Evolutionary conservation across 2,888 invertebrate genomes (phyloP), one percentile per base, ranked within the genome.

Genomic region (Agriopis leucophaearia): DNA sequence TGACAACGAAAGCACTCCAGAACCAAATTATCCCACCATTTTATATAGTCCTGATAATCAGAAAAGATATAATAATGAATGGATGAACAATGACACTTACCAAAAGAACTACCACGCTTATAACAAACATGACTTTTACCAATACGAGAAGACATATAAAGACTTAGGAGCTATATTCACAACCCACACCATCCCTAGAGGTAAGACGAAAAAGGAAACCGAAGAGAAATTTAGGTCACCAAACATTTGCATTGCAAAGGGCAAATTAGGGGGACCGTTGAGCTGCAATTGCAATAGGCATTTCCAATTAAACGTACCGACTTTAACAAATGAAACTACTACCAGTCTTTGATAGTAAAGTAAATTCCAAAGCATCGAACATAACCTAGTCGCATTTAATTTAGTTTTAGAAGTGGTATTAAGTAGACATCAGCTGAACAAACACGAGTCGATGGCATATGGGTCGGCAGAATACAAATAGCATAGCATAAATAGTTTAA

Each of bases 271-370:
- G 40, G 90, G 91, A 58, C 83, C 87, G n/a, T 63, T 84, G 61
- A 85, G 85, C 72, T 93, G 93, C 77, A 89, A 85, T 74, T 93
- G 93, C 77, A 92, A 92, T 77, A 90, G 93, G 73, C 92, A 93
- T 84, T 93, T 93, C 73, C 90, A 88, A 61, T 79, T 93, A 42
- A 89, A 92, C 70, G 92, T 91, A 62, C 92, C 92, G 60, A 87
- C 89, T 80, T 84, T 91, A 69, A 87, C 82, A 70, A 86, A 81
- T 77, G 92, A 93, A 81, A 78, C 88, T 56, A 88, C 92, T 50
- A 94, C 93, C 69, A 89, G 87, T 82, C 81, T 94, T 13, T 94
- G 6, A 44, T 45, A 7, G 42, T 44, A 50, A 58, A 50, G 51
- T 58, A 61, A 59, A 72, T 72, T 72, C 69, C 69, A 65, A 66